These are phyloP conservation scores for Pseudoatta argentina DNA, from an alignment of 1,140 invertebrate genomes.

Conservation along the genomic window DNA sequence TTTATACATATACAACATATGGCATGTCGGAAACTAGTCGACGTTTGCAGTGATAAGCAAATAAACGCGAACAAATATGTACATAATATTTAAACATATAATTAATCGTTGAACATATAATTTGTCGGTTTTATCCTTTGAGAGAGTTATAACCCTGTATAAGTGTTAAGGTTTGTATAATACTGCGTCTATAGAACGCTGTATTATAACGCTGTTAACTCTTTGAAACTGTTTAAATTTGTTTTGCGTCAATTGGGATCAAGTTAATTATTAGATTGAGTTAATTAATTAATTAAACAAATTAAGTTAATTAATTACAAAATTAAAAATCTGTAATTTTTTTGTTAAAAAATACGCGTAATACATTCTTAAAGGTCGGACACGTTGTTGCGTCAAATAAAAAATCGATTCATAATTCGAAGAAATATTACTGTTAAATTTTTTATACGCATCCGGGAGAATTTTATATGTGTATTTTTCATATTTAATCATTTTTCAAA, in stretches of 20 bases:
- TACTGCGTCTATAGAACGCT: background rate
- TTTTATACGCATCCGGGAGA: no score
- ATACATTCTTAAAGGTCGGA: background rate
- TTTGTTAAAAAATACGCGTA: no score
- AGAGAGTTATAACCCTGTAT: background rate
- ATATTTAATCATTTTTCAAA: background rate
- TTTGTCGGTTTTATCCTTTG: background rate
- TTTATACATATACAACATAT: background rate
- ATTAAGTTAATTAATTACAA: no score
- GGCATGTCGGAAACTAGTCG: background rate
- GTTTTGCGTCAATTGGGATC: no score
- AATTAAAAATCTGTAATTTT: no score
- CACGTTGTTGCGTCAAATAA: background rate
- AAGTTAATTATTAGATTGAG: no score
- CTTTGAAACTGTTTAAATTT: no score
- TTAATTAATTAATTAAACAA: no score
- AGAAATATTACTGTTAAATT: background rate
- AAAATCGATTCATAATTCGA: no score
- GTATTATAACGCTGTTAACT: background rate
- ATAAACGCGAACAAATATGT: conserved; percentile 13
- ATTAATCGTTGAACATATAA: conserved; percentile 27
- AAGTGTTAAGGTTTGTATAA: background rate
- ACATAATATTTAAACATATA: conserved; percentile 20
- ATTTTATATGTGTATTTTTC: background rate
- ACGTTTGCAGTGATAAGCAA: conserved; percentile 15